Percentiles rank a stretch among this genome's conserved stretches.
These are phyloP conservation scores for Numida meleagris DNA, from an alignment of 2,113 vertebrate genomes.

Conservation along the genomic window DNA sequence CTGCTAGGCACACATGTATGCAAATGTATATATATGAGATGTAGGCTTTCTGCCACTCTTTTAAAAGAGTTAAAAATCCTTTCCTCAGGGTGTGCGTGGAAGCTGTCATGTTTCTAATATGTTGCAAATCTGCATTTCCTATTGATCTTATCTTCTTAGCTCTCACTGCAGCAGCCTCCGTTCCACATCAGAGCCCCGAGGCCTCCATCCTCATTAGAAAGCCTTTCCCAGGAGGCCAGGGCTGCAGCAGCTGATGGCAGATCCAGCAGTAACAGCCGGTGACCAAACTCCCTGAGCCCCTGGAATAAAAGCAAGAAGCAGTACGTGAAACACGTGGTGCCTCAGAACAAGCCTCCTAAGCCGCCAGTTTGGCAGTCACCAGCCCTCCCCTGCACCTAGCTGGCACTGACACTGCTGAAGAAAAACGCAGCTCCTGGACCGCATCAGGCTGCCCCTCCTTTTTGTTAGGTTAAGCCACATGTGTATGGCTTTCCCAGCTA, in stretches of 20 bases:
- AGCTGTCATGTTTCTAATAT: slow-evolving; percentile 6
- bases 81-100: not conserved
- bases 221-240: slow-evolving; percentile 14
- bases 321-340: fast-evolving
- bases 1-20: not conserved
- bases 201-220: slow-evolving; percentile 50
- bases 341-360: not conserved
- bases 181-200: not conserved
- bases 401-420: not conserved
- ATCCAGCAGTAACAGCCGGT: not conserved
- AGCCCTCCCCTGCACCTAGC: not conserved
- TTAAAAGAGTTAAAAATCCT: slow-evolving; percentile 10
- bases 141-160: slow-evolving; percentile 35
- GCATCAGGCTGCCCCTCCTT: not conserved
- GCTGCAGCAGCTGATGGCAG: slow-evolving; percentile 47
- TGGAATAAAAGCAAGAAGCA: not conserved
- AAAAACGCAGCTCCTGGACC: not conserved
- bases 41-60: not conserved
- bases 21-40: not conserved
- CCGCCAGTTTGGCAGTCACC: not conserved
- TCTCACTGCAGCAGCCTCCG: not conserved
- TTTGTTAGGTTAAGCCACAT: not conserved
- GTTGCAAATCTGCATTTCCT: slow-evolving; percentile 49
- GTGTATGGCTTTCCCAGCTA: not conserved
- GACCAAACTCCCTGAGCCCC: not conserved